Conservation (phyloP, 2,113 vertebrate species). For the Cercocebus atys region DNA sequence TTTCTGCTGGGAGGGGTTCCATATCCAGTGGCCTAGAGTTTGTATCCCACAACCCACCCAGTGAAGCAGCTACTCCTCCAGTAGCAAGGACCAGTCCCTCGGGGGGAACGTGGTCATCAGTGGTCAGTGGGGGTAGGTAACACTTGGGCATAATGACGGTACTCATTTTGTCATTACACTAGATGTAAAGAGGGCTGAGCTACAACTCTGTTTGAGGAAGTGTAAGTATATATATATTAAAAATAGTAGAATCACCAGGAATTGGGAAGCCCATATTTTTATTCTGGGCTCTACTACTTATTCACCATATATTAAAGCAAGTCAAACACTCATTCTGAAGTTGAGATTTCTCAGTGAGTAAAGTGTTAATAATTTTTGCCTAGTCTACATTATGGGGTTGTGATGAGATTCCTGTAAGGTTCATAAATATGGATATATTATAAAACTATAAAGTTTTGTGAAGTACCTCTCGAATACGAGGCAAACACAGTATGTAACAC, state of each 20-base stretch:
- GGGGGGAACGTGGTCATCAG: conserved; percentile 98
- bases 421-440: background rate
- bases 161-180: background rate
- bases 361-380: background rate
- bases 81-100: conserved; percentile 93
- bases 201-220: background rate
- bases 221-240: background rate
- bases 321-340: background rate
- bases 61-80: conserved; percentile 88
- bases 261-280: background rate
- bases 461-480: background rate
- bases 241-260: background rate
- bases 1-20: conserved; percentile 91
- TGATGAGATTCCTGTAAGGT: background rate
- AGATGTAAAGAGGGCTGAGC: background rate
- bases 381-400: background rate
- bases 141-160: conserved; percentile 58
- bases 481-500: background rate
- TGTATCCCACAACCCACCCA: conserved; percentile 92
- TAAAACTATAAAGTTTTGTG: background rate
- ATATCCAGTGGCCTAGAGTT: conserved; percentile 93
- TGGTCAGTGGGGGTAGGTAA: conserved; percentile 96
- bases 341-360: background rate
- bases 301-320: background rate
- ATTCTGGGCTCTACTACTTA: background rate